Percentiles rank a stretch among this genome's conserved stretches.
These are phyloP conservation scores for Ciconia boyciana DNA, from an alignment of 2,113 vertebrate genomes.

Conservation along the genomic window DNA sequence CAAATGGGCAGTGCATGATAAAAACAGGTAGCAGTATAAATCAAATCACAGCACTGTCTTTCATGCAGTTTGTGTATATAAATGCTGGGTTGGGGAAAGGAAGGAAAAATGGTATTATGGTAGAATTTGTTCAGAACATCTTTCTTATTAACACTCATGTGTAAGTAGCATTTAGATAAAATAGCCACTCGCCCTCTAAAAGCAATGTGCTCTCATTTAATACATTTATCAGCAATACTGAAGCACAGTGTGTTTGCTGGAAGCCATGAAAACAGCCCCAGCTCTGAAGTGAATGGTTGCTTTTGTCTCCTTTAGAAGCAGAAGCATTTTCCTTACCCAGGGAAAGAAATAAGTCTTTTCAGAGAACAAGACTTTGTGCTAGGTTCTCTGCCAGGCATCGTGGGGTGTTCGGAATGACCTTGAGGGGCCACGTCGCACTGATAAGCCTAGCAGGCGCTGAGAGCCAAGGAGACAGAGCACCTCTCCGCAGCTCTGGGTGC, in stretches of 20 bases:
- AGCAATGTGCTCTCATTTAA: not conserved
- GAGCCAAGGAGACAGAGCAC: not conserved
- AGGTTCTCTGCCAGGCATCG: not conserved
- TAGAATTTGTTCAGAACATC: not conserved
- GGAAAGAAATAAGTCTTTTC: constrained; percentile 8
- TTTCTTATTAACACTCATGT: not conserved
- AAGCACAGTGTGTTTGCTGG: not conserved
- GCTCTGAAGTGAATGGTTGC: not conserved
- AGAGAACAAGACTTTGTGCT: not conserved
- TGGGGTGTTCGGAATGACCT: not conserved
- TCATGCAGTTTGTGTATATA: not conserved
- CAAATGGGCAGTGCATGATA: not conserved
- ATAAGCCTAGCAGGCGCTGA: rapidly evolving
- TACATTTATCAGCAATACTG: not conserved
- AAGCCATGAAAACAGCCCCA: not conserved
- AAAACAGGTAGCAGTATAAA: not conserved
- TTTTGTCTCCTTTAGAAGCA: not conserved
- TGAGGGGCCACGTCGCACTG: rapidly evolving
- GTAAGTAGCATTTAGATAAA: not conserved
- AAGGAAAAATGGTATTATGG: not conserved
- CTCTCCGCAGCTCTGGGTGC: not conserved
- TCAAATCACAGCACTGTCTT: not conserved
- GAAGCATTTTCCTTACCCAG: not conserved
- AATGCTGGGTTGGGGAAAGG: not conserved
- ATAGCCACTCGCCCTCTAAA: not conserved